Conservation (phyloP, 2,888 invertebrate species). For the Pristionchus entomophagus region DNA sequence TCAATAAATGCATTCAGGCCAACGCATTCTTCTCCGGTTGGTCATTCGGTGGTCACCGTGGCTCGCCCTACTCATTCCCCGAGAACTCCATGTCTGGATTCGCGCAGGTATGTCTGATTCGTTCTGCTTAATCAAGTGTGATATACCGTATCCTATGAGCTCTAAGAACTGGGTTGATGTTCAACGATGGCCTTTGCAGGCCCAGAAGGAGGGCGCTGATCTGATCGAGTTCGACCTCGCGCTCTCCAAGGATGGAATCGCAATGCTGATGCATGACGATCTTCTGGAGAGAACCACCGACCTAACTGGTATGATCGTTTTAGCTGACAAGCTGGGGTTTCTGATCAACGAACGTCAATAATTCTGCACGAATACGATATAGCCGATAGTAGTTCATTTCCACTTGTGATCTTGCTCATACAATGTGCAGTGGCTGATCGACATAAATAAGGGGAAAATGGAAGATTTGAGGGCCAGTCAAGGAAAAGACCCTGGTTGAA, state of each 20-base stretch:
- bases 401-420: too few relatives aligned
- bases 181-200: slow-evolving; percentile 78
- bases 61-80: slow-evolving; percentile 69
- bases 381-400: too few relatives aligned
- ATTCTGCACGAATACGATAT: too few relatives aligned
- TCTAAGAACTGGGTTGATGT: background rate
- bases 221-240: slow-evolving; percentile 87
- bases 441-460: too few relatives aligned
- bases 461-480: slow-evolving; percentile 62
- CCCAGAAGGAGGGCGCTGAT: slow-evolving; percentile 84
- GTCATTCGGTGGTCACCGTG: slow-evolving; percentile 73
- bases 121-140: background rate
- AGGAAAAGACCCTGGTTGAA: slow-evolving; percentile 63
- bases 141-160: background rate
- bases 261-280: slow-evolving; percentile 86
- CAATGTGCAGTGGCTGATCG: too few relatives aligned
- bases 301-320: background rate
- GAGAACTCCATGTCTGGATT: slow-evolving; percentile 74
- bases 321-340: too few relatives aligned
- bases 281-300: slow-evolving; percentile 81
- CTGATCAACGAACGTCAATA: too few relatives aligned
- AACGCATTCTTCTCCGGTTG: slow-evolving; percentile 70
- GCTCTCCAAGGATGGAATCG: slow-evolving; percentile 84
- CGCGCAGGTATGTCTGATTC: slow-evolving; percentile 57
- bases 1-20: too few relatives aligned